phyloP scores from a whole-genome alignment of 1,140 invertebrate genomes.

The Orius laevigatus region DNA sequence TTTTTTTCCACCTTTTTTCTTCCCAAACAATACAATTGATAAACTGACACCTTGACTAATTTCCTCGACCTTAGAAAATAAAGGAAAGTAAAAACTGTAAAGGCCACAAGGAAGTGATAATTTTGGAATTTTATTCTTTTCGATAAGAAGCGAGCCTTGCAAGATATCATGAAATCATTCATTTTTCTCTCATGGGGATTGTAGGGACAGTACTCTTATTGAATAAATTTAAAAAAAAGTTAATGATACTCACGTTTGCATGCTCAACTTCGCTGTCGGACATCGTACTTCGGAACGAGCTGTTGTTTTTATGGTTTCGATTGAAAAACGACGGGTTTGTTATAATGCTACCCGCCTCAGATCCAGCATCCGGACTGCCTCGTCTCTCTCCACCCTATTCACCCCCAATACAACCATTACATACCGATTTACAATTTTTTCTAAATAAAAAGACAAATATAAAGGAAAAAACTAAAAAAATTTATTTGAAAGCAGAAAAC shows the following conservation, averaged over 20 bases:
- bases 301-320: conserved; percentile 29
- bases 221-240: not conserved
- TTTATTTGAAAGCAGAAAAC: not conserved
- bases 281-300: conserved; percentile 69
- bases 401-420: conserved; percentile 5
- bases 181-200: too few species aligned
- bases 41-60: not conserved
- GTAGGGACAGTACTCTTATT: too few species aligned
- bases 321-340: conserved; percentile 52
- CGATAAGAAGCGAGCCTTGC: not conserved
- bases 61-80: conserved; percentile 2
- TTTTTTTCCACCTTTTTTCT: conserved; percentile 2
- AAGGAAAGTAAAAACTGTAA: not conserved
- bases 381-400: conserved; percentile 18
- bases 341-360: conserved; percentile 61
- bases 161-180: too few species aligned
- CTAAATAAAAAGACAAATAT: conserved; percentile 5
- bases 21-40: conserved; percentile 5
- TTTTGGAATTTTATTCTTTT: not conserved
- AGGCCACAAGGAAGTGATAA: not conserved
- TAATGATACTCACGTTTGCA: conserved; percentile 53
- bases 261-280: conserved; percentile 87
- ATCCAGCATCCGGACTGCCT: conserved; percentile 31
- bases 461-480: conserved; percentile 7
- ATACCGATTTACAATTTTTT: too few species aligned